Base-by-base conservation (phyloP, 1,140 invertebrate species). In the Achroia grisella region DNA sequence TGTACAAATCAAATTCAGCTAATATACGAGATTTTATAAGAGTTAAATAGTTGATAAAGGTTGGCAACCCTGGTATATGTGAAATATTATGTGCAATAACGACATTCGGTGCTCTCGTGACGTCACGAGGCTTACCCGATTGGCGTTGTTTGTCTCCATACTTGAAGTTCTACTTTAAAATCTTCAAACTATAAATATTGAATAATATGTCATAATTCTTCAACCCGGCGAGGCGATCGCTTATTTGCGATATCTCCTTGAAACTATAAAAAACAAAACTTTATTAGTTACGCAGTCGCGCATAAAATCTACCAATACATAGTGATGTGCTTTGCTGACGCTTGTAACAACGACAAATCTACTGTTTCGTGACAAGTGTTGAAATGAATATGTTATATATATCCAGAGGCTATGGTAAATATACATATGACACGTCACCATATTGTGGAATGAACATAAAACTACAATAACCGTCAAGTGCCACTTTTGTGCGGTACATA, bases 181-280 rank as follows among this genome's bases (percentile, higher is more conserved):
- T 57, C 55, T 66, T 67, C 58, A 60, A 65, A 60, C 53, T 52
- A 51, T 67, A 64, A 69, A 64, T 13, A 39, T 37, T 45, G 54
- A 44, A 50, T 34, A 63, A 56, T 82, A 71, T 73, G 50, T 64
- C 74, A 75, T 75, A 72, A 72, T 75, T 63, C 63, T 67, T 67
- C 69, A 44, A 23, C 52, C 49, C 63, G 75, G 60, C 39, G 71
- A 54, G 56, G 51, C 52, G 52, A 67, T 65, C 66, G 69, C 62
- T 68, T 76, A 69, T 71, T 68, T 64, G 67, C 70, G 71, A 73
- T 74, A 70, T 76, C 73, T 77, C 69, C 77, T 78, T 74, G 70
- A 78, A 76, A 83, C 79, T 79, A 83, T 80, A 81, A 84, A 57
- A 77, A 52, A 70, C 71, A 61, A 53, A 51, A 32, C 46, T 61